These are phyloP conservation scores for Cygnus atratus DNA, from an alignment of 2,113 vertebrate genomes.

Conservation along the genomic window DNA sequence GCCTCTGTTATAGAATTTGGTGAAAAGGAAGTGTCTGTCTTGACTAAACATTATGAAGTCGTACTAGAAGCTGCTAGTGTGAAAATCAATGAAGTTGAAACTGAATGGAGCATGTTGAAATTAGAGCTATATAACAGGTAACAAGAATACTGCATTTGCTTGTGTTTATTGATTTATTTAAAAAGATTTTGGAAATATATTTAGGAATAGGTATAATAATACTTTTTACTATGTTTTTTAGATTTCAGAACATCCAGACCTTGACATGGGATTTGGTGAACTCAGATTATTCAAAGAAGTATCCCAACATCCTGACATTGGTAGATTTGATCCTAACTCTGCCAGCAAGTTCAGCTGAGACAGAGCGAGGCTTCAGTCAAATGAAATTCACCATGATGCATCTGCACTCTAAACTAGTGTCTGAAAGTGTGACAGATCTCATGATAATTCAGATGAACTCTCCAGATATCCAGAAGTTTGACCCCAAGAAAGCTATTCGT, in stretches of 20 bases:
- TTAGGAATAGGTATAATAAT: neutral
- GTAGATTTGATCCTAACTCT: conserved; percentile 69
- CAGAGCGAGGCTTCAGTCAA: conserved; percentile 61
- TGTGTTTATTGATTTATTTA: neutral
- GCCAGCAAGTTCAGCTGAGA: conserved; percentile 66
- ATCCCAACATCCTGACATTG: conserved; percentile 66
- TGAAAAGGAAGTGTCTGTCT: conserved; percentile 64
- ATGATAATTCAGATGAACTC: conserved; percentile 73
- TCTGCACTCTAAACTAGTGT: conserved; percentile 1
- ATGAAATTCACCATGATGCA: conserved; percentile 44
- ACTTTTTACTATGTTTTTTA: conserved; percentile 15
- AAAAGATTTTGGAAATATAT: neutral
- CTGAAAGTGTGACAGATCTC: conserved; percentile 58
- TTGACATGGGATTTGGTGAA: conserved; percentile 74
- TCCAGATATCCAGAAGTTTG: conserved; percentile 67
- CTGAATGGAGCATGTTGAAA: conserved; percentile 73
- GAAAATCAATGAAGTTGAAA: conserved; percentile 51
- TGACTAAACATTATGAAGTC: conserved; percentile 58
- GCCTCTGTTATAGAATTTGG: conserved; percentile 62
- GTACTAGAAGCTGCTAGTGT: conserved; percentile 66
- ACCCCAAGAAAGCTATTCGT: conserved; percentile 62
- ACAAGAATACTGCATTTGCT: neutral
- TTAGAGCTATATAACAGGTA: conserved; percentile 69
- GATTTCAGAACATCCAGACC: conserved; percentile 65
- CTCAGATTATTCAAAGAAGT: conserved; percentile 66